These are phyloP conservation scores for Lutraria lutraria DNA, from an alignment of 2,888 invertebrate genomes.

Conservation along the genomic window DNA sequence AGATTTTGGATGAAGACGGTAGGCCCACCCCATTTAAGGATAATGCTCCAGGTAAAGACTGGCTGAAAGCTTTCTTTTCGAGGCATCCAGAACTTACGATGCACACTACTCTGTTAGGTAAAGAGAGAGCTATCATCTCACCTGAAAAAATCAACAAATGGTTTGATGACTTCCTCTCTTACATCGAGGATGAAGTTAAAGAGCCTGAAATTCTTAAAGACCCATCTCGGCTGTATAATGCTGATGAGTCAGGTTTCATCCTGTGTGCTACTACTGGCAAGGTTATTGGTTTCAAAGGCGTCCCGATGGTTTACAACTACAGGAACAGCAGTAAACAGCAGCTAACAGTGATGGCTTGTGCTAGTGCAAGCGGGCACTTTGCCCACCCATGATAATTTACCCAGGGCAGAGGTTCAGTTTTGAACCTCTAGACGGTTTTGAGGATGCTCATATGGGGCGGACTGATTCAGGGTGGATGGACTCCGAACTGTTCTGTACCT, in stretches of 20 bases:
- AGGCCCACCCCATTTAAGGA: not conserved
- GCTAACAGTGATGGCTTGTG: slow-evolving; percentile 47
- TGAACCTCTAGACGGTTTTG: slow-evolving; percentile 55
- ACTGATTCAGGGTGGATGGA: too few species aligned
- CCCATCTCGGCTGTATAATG: slow-evolving; percentile 32
- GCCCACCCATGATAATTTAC: slow-evolving; percentile 52
- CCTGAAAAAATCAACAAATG: slow-evolving; percentile 27
- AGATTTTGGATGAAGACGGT: not conserved
- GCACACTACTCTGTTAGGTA: slow-evolving; percentile 27
- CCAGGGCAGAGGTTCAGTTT: slow-evolving; percentile 51
- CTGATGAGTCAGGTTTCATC: slow-evolving; percentile 44
- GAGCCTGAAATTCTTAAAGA: slow-evolving; percentile 34
- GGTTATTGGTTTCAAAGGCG: slow-evolving; percentile 36
- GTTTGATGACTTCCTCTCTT: slow-evolving; percentile 33
- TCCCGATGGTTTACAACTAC: slow-evolving; percentile 33
- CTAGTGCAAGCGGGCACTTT: slow-evolving; percentile 45
- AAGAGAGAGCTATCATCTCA: slow-evolving; percentile 31
- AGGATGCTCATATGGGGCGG: slow-evolving; percentile 45
- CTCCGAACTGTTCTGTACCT: slow-evolving; percentile 38
- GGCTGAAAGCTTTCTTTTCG: slow-evolving; percentile 37
- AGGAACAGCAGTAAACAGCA: slow-evolving; percentile 42
- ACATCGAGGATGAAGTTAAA: slow-evolving; percentile 33
- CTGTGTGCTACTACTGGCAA: slow-evolving; percentile 36
- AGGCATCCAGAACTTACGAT: slow-evolving; percentile 29
- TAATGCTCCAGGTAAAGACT: slow-evolving; percentile 2